Percentiles rank a stretch among this genome's conserved stretches.
Evolutionary conservation across 30 jellyfish, hydroid and myxozoan genomes (phyloP).

Genomic region (Turritopsis dohrnii): DNA sequence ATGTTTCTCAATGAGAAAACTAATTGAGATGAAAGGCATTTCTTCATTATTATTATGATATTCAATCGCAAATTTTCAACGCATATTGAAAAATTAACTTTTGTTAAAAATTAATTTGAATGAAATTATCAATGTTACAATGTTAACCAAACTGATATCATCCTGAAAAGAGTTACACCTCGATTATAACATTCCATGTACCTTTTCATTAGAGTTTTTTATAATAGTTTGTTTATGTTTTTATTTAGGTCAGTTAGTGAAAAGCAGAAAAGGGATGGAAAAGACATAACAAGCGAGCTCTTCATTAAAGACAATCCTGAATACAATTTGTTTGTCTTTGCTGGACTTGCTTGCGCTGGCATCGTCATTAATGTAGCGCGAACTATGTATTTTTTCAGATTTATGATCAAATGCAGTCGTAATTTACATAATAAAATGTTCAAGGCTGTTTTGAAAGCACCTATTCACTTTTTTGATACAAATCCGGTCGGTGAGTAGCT

Average conservation of each 20-base stretch:
- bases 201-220: too few relatives aligned
- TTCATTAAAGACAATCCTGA: neutral
- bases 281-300: neutral
- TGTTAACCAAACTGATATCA: too few relatives aligned
- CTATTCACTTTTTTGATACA: slow-evolving; percentile 13
- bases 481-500: slow-evolving; percentile 9
- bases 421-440: neutral
- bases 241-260: neutral
- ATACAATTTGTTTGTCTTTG: neutral
- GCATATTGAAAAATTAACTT: too few relatives aligned
- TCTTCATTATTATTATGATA: too few relatives aligned
- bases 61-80: too few relatives aligned
- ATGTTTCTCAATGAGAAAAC: too few relatives aligned
- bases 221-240: too few relatives aligned
- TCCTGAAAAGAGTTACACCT: too few relatives aligned
- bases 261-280: neutral
- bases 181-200: too few relatives aligned
- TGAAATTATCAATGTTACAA: too few relatives aligned
- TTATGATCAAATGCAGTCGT: slow-evolving; percentile 14
- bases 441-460: slow-evolving; percentile 1
- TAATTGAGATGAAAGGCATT: too few relatives aligned
- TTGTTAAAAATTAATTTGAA: too few relatives aligned
- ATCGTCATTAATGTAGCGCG: neutral
- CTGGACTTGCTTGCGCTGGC: neutral
- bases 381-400: neutral